These are phyloP conservation scores for Leptopilina syphax DNA, from an alignment of 2,888 invertebrate species.

Conservation along the genomic window DNA sequence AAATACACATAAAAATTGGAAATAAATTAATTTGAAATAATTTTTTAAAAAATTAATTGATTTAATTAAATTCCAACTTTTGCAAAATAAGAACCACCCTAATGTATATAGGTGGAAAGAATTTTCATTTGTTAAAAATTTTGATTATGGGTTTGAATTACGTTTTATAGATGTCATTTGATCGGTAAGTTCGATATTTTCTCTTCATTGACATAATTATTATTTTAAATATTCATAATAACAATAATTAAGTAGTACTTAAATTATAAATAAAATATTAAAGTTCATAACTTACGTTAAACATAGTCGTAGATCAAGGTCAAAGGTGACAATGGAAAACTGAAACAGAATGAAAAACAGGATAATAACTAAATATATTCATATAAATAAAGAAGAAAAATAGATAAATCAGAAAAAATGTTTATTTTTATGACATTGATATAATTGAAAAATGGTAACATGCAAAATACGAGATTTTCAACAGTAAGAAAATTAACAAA, in stretches of 20 bases:
- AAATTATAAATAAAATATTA: not conserved
- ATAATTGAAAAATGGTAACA: not conserved
- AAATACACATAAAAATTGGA: not conserved
- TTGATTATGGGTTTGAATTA: no score
- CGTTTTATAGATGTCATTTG: no score
- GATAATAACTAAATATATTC: not conserved
- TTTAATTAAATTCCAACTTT: no score
- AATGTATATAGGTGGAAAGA: no score
- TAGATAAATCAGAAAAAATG: not conserved
- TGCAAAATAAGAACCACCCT: no score
- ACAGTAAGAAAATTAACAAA: not conserved
- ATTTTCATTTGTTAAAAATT: no score
- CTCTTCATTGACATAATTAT: no score
- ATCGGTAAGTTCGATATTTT: no score
- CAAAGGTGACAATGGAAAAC: not conserved
- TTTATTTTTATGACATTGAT: not conserved
- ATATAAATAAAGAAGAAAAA: not conserved
- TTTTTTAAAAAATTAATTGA: no score
- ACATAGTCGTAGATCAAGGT: not conserved
- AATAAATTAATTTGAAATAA: no score
- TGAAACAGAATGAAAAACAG: not conserved
- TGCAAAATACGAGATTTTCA: not conserved
- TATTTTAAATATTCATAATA: no score
- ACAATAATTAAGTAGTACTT: not conserved
- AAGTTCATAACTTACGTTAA: not conserved